Conservation (phyloP, 2,888 invertebrate species). For the Xanthorhoe designata region DNA sequence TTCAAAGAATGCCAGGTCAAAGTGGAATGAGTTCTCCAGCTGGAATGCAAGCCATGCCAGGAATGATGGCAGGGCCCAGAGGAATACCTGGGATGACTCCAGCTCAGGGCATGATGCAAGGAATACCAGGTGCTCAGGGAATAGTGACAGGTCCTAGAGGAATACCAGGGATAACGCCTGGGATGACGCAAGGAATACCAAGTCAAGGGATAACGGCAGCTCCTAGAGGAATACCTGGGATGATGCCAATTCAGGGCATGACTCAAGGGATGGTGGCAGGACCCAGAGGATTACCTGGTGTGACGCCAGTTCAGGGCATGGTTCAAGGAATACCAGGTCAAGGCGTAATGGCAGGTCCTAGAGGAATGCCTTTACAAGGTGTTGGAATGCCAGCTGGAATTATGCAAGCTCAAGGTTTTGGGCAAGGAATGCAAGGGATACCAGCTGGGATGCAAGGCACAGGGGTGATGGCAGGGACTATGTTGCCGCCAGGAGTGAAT, state of each 20-base stretch:
- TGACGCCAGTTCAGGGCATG: slow-evolving; percentile 3
- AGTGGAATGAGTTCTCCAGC: background rate
- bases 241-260: slow-evolving; percentile 2
- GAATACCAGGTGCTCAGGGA: slow-evolving; percentile 7
- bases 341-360: slow-evolving; percentile 8
- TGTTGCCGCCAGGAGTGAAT: background rate
- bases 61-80: slow-evolving; percentile 7
- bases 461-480: slow-evolving; percentile 4
- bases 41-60: slow-evolving; percentile 7
- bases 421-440: slow-evolving; percentile 1
- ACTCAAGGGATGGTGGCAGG: slow-evolving; percentile 3
- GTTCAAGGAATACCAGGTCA: slow-evolving; percentile 5
- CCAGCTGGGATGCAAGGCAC: background rate
- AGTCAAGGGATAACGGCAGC: slow-evolving; percentile 7
- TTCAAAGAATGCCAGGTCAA: slow-evolving; percentile 21
- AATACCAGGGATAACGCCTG: slow-evolving; percentile 3
- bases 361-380: too few species aligned
- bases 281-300: background rate
- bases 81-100: background rate
- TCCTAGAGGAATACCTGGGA: background rate
- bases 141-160: slow-evolving; percentile 6
- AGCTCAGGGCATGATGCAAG: slow-evolving; percentile 2
- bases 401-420: background rate
- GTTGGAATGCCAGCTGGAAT: too few species aligned
- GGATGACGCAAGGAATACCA: slow-evolving; percentile 1